These are phyloP conservation scores for Tricholauxania praeusta DNA, from an alignment of 2,888 invertebrate species.

Conservation along the genomic window DNA sequence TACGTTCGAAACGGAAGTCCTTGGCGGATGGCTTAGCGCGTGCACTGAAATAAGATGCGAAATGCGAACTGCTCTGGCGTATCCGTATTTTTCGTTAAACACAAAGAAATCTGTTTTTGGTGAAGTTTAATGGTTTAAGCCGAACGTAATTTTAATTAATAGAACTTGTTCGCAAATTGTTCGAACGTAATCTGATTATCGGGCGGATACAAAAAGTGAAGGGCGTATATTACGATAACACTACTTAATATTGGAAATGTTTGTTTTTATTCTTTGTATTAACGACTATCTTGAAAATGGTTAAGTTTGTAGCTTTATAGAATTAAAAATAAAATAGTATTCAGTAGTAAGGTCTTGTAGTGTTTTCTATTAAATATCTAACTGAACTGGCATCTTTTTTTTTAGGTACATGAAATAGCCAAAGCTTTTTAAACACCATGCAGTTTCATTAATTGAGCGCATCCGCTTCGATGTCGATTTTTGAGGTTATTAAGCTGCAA, in stretches of 20 bases:
- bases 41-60: constrained; percentile 50
- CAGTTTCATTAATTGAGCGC: constrained; percentile 1
- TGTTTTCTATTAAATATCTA: neutral
- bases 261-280: too few relatives aligned
- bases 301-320: too few relatives aligned
- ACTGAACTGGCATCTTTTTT: neutral
- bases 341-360: neutral
- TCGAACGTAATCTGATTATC: constrained; percentile 24
- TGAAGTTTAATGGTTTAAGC: constrained; percentile 18
- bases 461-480: constrained; percentile 1
- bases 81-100: neutral
- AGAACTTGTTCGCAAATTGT: constrained; percentile 16
- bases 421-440: neutral
- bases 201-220: neutral
- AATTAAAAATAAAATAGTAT: too few relatives aligned
- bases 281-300: too few relatives aligned
- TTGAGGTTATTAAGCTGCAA: neutral
- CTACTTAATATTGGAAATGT: too few relatives aligned
- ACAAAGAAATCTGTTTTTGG: constrained; percentile 30
- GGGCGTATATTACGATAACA: neutral
- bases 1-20: constrained; percentile 50
- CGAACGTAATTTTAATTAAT: constrained; percentile 21
- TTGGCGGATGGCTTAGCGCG: constrained; percentile 54
- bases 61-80: neutral
- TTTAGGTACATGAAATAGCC: neutral